phyloP scores from a whole-genome alignment of 2,797 vertebrate genomes.

The Danio choprae region DNA sequence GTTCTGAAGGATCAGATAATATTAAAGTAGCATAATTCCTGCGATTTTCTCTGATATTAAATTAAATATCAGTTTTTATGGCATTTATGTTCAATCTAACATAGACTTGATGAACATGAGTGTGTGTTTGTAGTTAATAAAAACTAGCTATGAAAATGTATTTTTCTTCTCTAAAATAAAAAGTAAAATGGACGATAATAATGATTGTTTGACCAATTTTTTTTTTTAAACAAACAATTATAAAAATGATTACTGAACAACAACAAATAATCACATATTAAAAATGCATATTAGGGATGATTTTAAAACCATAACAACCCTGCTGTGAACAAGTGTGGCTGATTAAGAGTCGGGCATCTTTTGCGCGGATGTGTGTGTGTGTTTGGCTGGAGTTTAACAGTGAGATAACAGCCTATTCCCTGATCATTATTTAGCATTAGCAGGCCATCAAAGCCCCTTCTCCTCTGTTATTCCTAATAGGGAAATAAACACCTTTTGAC shows the following conservation, averaged over 20 bases:
- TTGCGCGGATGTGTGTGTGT: not conserved
- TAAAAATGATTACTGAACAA: not conserved
- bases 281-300: not conserved
- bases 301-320: not conserved
- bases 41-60: too few species aligned
- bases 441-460: constrained; percentile 74
- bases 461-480: constrained; percentile 65
- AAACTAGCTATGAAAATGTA: not conserved
- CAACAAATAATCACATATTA: not conserved
- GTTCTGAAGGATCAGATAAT: too few species aligned
- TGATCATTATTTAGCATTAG: constrained; percentile 82
- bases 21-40: too few species aligned
- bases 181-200: not conserved
- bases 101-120: too few species aligned
- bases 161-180: not conserved
- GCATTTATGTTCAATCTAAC: too few species aligned
- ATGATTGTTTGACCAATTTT: not conserved
- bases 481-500: constrained; percentile 72
- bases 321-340: not conserved
- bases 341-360: not conserved
- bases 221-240: too few species aligned
- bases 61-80: too few species aligned
- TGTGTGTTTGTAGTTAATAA: not conserved
- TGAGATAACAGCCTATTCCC: constrained; percentile 71
- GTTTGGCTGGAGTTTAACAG: constrained; percentile 48